Conservation (phyloP, 1,140 invertebrate species). For the Paramacrobiotus metropolitanus region DNA sequence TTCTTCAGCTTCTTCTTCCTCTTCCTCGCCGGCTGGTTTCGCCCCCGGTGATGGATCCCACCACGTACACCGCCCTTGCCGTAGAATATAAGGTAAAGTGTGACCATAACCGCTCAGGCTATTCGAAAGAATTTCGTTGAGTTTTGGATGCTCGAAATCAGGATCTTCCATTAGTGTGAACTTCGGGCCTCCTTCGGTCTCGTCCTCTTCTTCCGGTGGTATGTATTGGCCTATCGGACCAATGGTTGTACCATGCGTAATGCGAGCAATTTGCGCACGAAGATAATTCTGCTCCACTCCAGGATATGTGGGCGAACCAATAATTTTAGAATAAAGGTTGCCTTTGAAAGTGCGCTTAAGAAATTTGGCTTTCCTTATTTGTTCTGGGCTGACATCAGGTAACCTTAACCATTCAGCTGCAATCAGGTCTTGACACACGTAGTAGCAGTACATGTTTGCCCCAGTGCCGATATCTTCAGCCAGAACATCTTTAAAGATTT, state of each 20-base stretch:
- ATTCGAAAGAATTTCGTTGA: neutral
- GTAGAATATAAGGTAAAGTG: neutral
- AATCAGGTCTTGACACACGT: neutral
- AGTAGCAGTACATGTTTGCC: conserved; percentile 2
- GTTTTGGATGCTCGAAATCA: conserved; percentile 2
- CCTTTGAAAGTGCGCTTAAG: neutral
- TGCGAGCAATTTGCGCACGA: conserved; percentile 1
- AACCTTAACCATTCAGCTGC: neutral
- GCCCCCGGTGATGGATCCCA: neutral
- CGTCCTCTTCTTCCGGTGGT: neutral
- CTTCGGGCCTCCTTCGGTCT: neutral
- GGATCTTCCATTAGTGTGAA: neutral
- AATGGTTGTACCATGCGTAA: neutral
- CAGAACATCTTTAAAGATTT: neutral
- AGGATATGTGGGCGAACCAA: neutral
- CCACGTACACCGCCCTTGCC: conserved; percentile 17
- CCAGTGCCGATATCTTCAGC: neutral
- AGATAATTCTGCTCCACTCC: neutral
- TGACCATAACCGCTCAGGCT: neutral
- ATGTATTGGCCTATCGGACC: neutral
- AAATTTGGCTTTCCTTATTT: neutral
- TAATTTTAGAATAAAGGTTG: neutral
- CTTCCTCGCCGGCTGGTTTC: neutral
- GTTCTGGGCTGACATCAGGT: neutral
- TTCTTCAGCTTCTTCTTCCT: neutral